A percentile compares a stretch with the other conserved stretches of the same genome.
Conservation (phyloP, 2,797 vertebrate genomes). For the Sebastes oblongus region DNA sequence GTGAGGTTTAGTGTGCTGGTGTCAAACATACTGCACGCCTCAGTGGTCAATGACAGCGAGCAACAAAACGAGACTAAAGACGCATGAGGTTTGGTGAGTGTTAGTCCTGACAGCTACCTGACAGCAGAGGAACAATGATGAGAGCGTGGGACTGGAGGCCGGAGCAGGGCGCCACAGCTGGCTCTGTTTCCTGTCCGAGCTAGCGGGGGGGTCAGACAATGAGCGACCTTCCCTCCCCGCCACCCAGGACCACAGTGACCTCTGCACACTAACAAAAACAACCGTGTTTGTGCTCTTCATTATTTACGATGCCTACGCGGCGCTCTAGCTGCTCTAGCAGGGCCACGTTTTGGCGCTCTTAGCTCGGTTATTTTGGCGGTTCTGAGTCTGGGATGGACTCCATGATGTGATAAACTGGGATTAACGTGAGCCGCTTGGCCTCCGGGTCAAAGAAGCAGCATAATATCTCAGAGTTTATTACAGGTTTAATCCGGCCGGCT, state of each 20-base stretch:
- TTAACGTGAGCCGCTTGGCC: background rate
- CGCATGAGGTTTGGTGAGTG: background rate
- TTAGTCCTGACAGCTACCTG: constrained; percentile 6
- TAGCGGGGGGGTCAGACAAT: constrained; percentile 30
- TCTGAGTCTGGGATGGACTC: too few relatives aligned
- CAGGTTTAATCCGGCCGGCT: background rate
- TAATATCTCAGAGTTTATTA: background rate
- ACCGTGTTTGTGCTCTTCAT: background rate
- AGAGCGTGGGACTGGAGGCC: constrained; percentile 41
- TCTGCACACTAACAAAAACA: background rate
- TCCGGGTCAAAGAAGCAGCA: background rate
- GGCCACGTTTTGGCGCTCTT: too few relatives aligned
- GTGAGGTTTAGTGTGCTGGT: background rate
- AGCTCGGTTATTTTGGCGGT: too few relatives aligned
- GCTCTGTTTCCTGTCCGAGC: constrained; percentile 51
- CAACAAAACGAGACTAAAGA: too few relatives aligned
- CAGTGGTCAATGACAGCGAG: background rate
- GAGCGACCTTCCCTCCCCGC: background rate
- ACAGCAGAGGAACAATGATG: constrained; percentile 59
- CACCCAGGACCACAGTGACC: background rate
- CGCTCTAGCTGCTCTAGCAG: too few relatives aligned
- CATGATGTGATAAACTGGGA: too few relatives aligned
- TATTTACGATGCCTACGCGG: too few relatives aligned
- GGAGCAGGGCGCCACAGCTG: constrained; percentile 17
- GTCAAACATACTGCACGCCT: background rate